These are phyloP conservation scores for Polyommatus icarus DNA, from an alignment of 2,888 invertebrate genomes.

Conservation along the genomic window DNA sequence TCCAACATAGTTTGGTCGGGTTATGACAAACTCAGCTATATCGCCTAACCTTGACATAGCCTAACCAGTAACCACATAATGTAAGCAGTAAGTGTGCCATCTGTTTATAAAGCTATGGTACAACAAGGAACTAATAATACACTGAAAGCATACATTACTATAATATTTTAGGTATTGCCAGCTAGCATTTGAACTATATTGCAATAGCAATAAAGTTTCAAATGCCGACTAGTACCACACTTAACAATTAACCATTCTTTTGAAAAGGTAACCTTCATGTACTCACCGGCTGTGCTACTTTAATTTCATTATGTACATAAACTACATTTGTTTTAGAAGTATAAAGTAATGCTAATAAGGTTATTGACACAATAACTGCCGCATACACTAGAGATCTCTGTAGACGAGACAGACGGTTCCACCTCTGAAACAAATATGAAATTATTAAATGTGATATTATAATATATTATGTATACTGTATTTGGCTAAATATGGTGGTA, in stretches of 20 bases:
- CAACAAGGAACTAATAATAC: neutral
- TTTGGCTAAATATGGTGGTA: too few relatives aligned
- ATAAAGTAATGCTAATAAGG: slow-evolving; percentile 82
- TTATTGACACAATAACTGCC: slow-evolving; percentile 77
- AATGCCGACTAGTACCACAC: neutral
- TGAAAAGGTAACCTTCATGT: neutral
- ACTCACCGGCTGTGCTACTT: slow-evolving; percentile 54
- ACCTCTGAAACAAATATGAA: slow-evolving; percentile 82
- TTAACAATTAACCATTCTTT: neutral
- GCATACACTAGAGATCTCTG: slow-evolving; percentile 89
- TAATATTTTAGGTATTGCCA: neutral
- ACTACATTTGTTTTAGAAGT: slow-evolving; percentile 55
- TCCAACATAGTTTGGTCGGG: too few relatives aligned
- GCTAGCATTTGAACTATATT: neutral
- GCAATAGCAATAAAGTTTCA: neutral
- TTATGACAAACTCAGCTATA: too few relatives aligned
- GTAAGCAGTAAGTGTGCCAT: too few relatives aligned
- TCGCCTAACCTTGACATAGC: too few relatives aligned
- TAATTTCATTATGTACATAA: slow-evolving; percentile 49
- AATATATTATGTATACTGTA: too few relatives aligned
- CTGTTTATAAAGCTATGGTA: too few relatives aligned
- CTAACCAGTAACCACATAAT: too few relatives aligned
- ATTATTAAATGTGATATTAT: neutral
- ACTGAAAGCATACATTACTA: neutral
- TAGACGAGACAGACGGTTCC: slow-evolving; percentile 92